These are phyloP conservation scores for Silurus glanis DNA, from an alignment of 2,113 vertebrate genomes.

Conservation along the genomic window DNA sequence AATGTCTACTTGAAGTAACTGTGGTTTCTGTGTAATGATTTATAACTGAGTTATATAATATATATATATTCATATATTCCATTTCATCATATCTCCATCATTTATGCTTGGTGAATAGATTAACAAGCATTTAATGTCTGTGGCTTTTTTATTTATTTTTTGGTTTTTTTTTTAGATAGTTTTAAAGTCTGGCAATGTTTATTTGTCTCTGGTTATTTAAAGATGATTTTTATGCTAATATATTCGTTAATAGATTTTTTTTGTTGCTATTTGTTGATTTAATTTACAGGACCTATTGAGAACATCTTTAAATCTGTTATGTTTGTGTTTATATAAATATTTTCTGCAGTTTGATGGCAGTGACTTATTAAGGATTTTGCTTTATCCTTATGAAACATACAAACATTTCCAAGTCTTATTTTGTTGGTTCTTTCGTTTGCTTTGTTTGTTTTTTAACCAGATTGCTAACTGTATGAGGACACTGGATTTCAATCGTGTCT, in stretches of 20 bases:
- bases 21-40: not conserved
- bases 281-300: not conserved
- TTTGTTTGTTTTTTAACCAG: not conserved
- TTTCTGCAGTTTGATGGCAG: not conserved
- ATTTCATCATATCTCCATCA: not conserved
- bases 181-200: not conserved
- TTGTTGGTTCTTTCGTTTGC: not conserved
- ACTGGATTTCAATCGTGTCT: not conserved
- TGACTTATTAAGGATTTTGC: not conserved
- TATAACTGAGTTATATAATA: not conserved
- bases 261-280: not conserved
- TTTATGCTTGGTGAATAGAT: not conserved
- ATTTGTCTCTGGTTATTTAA: slow-evolving; percentile 1
- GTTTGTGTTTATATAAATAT: not conserved
- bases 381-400: not conserved
- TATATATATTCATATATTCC: not conserved
- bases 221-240: not conserved
- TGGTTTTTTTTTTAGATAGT: slow-evolving; percentile 5
- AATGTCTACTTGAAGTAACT: slow-evolving; percentile 7
- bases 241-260: not conserved
- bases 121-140: not conserved
- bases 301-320: not conserved
- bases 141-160: not conserved
- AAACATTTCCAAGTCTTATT: not conserved
- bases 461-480: not conserved